These are phyloP conservation scores for Pandemis corylana DNA, from an alignment of 2,888 invertebrate genomes.

Conservation along the genomic window DNA sequence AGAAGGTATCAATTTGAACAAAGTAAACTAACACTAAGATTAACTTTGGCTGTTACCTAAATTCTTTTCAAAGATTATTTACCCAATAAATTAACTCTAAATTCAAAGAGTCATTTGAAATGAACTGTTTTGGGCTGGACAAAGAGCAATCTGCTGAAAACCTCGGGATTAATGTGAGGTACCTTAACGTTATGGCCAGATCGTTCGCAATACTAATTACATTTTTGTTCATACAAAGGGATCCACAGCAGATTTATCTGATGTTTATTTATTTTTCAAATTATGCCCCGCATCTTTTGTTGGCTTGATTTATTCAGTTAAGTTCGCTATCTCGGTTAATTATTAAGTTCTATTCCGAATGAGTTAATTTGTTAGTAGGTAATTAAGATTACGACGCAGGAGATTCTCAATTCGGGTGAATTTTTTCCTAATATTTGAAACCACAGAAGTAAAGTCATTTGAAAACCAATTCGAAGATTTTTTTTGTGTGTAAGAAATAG, in stretches of 20 bases:
- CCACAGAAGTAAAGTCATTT: neutral
- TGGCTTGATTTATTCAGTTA: neutral
- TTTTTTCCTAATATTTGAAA: too few species aligned
- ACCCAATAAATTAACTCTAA: neutral
- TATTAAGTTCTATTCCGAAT: neutral
- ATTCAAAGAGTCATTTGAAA: constrained; percentile 19
- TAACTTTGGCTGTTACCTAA: neutral
- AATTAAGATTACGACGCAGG: neutral
- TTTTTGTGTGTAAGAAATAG: too few species aligned
- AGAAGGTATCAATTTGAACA: too few species aligned
- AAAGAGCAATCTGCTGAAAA: constrained; percentile 27
- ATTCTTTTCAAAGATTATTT: neutral
- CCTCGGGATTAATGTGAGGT: constrained; percentile 25
- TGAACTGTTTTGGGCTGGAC: constrained; percentile 22
- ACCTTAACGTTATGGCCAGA: constrained; percentile 32
- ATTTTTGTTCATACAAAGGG: constrained; percentile 35
- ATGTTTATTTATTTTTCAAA: constrained; percentile 24
- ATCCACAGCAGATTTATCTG: constrained; percentile 28
- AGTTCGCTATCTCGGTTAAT: constrained; percentile 4
- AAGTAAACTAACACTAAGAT: too few species aligned
- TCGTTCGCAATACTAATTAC: constrained; percentile 39
- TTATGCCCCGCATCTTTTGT: constrained; percentile 12
- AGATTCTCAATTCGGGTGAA: too few species aligned
- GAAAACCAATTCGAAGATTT: too few species aligned
- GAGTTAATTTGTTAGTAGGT: neutral